Conservation (phyloP, 37 sponge, comb jelly and placozoan genomes). For the Petrosia ficiformis region DNA sequence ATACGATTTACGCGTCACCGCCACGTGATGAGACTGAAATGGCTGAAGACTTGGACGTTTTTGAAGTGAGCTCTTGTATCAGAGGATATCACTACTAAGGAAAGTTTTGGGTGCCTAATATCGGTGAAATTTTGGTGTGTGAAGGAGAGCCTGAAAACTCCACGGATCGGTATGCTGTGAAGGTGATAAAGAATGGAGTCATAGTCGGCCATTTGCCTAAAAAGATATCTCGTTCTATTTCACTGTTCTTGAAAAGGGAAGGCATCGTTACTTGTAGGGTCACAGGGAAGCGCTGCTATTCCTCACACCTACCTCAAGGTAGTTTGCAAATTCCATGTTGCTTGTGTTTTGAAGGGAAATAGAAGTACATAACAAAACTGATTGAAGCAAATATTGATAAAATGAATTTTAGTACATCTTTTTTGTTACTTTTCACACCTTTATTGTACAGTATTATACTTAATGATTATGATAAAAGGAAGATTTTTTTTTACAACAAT, state of each 20-base stretch:
- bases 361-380: conserved; percentile 7
- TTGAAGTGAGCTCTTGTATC: too few relatives aligned
- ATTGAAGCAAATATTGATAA: not conserved
- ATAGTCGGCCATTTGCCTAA: conserved; percentile 28
- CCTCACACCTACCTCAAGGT: conserved; percentile 21
- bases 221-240: conserved; percentile 7
- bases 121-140: too few relatives aligned
- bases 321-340: conserved; percentile 20
- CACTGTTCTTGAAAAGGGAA: conserved; percentile 32
- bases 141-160: too few relatives aligned
- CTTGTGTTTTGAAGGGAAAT: not conserved
- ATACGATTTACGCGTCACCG: too few relatives aligned
- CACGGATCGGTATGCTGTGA: conserved; percentile 31
- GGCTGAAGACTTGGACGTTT: too few relatives aligned
- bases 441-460: too few relatives aligned
- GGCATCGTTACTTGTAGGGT: conserved; percentile 11
- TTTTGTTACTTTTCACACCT: not conserved
- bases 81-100: too few relatives aligned
- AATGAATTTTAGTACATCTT: not conserved
- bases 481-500: too few relatives aligned
- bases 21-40: too few relatives aligned
- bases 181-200: too few relatives aligned
- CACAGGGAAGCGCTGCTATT: conserved; percentile 25
- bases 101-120: too few relatives aligned
- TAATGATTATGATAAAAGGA: too few relatives aligned